Evolutionary conservation across 2,113 vertebrate genomes (phyloP), one percentile per base, ranked within the genome.

Genomic region (Vombatus ursinus): DNA sequence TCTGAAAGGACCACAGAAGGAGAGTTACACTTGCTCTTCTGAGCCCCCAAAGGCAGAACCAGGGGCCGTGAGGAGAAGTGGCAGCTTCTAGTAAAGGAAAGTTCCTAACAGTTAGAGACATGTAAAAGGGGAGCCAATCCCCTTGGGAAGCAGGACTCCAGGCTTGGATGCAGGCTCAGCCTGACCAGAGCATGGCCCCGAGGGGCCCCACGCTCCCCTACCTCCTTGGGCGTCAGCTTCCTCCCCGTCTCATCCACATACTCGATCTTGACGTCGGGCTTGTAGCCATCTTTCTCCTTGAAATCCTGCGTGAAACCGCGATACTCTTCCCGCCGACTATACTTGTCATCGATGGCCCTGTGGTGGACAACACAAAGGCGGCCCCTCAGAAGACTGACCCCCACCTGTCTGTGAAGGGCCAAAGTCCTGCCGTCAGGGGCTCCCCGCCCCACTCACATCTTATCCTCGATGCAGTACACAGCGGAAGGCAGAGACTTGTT

Each of bases 241-340:
- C 99, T 98, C 23, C 99, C 99, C 0, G 99, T 99, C 96, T 99
- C 99, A 0, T 99, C 99, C 94, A 99, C 99, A 0, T 99, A 99
- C 97, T 99, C 99, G 0, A 99, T 99, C 98, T 99, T 99, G 23
- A 99, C 99, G 0, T 99, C 99, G 0, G 99, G 99, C 95, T 98
- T 99, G 77, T 99, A 99, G 23, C 98, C 94, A 0, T 99, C 99
- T 92, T 99, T 99, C 94, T 99, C 99, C 96, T 99, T 99, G 98
- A 99, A 99, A 53, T 99, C 99, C 98, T 99, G 99, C 0, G 98
- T 99, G 98, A 99, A 99, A 44, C 99, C 99, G 0, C 99, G 98
- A 97, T 99, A 99, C 96, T 99, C 99, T 98, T 99, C 99, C 0
- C 99, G 97, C 37, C 99, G 98, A 96, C 99, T 99, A 97, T 99